Base-by-base conservation (phyloP, 1,140 invertebrate species). In the Riptortus pedestris region DNA sequence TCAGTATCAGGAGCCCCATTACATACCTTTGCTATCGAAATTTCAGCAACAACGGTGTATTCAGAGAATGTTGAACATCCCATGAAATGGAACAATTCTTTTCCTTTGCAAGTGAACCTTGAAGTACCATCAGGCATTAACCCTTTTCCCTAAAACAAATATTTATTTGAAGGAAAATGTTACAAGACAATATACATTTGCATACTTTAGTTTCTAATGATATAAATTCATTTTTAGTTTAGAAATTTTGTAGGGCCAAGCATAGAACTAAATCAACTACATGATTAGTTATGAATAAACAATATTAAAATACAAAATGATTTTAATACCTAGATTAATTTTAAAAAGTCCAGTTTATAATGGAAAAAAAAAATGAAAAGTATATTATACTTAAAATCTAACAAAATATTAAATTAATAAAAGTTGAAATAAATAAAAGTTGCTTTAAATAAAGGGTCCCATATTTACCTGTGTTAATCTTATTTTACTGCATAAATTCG, bases 11-110 rank as follows among this genome's bases (percentile, higher is more conserved):
- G n/a, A n/a, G n/a, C n/a, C n/a, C n/a, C n/a, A n/a, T n/a, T 28
- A 61, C 63, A 73, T 68, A 90, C 86, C 81, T 96, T 96, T 61
- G 83, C 83, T 52, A 96, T 73, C 24, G 93, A 95, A 74, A 99
- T 94, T 77, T 96, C 96, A 69, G 91, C 85, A 66, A 98, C 93
- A 12, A 99, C 96, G 5, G 96, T 98, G 73, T 97, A 99, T 77
- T 99, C 90, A 68, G 89, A 88, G 73, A 99, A 99, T 1, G 94
- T 96, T 2, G 93, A 97, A 67, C 90, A 93, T 18, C 96, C 96
- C 96, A 99, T 99, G 70, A 97, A 99, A 75, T 99, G 96, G 72
- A 81, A 94, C 0, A 99, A 65, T 28, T 81, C 78, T 78, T 95
- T 79, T 12, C 93, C 96, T 63, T 95, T 93, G 76, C 93, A 97